A percentile compares a stretch with the other conserved stretches of the same genome.
Conservation (phyloP, 2,797 vertebrate species). For the Choloepus didactylus region DNA sequence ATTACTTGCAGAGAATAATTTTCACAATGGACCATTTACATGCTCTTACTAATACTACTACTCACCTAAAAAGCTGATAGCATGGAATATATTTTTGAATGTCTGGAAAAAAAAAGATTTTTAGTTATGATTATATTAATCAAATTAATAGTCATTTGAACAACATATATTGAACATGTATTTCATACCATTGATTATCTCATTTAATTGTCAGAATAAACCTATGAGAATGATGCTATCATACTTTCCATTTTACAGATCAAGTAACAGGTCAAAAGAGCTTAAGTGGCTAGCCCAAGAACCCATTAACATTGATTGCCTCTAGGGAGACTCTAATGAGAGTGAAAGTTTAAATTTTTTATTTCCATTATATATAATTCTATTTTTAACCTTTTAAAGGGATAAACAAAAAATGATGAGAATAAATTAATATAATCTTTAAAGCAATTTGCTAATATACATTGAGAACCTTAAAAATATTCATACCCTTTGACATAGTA, state of each 20-base stretch:
- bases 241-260: constrained; percentile 23
- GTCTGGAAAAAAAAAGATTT: constrained; percentile 89
- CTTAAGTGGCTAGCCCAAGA: not conserved
- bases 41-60: constrained; percentile 66
- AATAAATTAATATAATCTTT: not conserved
- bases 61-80: constrained; percentile 92
- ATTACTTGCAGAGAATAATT: constrained; percentile 1
- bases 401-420: constrained; percentile 14
- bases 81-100: constrained; percentile 95
- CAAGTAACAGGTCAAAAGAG: not conserved
- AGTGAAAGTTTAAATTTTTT: not conserved
- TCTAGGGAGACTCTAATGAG: not conserved
- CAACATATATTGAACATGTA: not conserved
- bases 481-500: not conserved
- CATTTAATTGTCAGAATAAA: constrained; percentile 14
- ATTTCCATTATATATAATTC: not conserved
- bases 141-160: not conserved
- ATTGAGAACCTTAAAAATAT: constrained; percentile 22
- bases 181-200: not conserved
- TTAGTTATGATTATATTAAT: constrained; percentile 52
- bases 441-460: constrained; percentile 21
- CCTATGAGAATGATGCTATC: not conserved
- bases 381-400: constrained; percentile 43
- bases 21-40: constrained; percentile 17
- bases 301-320: not conserved